Evolutionary conservation across 2,113 vertebrate species (phyloP).

Genomic region (Noctilio leporinus): DNA sequence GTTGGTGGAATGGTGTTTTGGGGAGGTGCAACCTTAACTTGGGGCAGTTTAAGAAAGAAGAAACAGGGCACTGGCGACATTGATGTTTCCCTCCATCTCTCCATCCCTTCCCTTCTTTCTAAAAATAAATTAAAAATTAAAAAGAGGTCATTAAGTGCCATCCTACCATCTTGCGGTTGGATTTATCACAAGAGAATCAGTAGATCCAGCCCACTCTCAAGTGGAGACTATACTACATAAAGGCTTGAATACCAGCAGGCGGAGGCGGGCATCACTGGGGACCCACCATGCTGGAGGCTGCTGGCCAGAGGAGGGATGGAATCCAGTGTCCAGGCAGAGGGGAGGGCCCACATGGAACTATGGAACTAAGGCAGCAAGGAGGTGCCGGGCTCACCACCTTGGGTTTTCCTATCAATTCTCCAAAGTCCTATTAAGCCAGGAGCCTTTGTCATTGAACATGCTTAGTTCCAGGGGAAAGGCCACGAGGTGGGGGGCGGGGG

Average conservation of each 20-base stretch:
- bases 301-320: neutral
- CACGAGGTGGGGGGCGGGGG: neutral
- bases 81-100: no score
- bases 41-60: neutral
- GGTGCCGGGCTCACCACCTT: neutral
- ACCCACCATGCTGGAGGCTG: neutral
- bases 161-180: neutral
- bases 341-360: neutral
- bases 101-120: no score
- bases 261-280: no score
- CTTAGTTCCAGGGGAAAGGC: neutral
- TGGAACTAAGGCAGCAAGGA: neutral
- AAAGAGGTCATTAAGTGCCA: neutral
- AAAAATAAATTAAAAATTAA: no score
- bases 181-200: neutral
- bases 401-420: neutral
- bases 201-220: neutral
- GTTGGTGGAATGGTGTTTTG: neutral
- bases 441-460: neutral
- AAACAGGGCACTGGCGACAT: no score
- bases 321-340: neutral
- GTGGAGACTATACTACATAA: no score
- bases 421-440: neutral
- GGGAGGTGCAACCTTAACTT: neutral
- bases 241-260: neutral